These are phyloP conservation scores for Neoniphon sammara DNA, from an alignment of 2,797 vertebrate genomes.

Conservation along the genomic window DNA sequence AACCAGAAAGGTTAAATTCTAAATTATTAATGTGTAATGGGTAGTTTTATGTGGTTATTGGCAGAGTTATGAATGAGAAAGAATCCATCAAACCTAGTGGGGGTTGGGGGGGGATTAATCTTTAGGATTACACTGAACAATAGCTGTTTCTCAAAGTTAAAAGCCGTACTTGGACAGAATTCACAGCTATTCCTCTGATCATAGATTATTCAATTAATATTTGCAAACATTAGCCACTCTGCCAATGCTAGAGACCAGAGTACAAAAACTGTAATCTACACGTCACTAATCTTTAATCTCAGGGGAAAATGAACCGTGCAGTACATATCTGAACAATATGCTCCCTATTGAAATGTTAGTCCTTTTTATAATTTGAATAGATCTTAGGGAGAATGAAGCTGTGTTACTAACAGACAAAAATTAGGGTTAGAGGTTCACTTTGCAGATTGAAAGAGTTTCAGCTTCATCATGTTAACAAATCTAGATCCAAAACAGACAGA, in stretches of 20 bases:
- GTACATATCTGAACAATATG: too few relatives aligned
- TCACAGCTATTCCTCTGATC: constrained; percentile 19
- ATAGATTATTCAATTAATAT: constrained; percentile 46
- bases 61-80: constrained; percentile 20
- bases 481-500: too few relatives aligned
- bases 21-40: constrained; percentile 3
- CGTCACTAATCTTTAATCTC: constrained; percentile 10
- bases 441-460: too few relatives aligned
- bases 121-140: constrained; percentile 52
- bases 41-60: constrained; percentile 5
- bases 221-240: constrained; percentile 30
- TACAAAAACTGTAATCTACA: constrained; percentile 16
- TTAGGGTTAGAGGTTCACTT: too few relatives aligned
- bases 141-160: constrained; percentile 33
- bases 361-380: not conserved
- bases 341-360: not conserved
- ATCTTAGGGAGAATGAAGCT: too few relatives aligned
- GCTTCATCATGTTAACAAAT: too few relatives aligned
- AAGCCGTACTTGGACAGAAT: constrained; percentile 29
- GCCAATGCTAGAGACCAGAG: not conserved
- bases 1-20: not conserved
- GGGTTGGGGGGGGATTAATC: constrained; percentile 38
- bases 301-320: not conserved
- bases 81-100: constrained; percentile 29
- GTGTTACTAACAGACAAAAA: too few relatives aligned